Evolutionary conservation across 2,888 invertebrate species (phyloP).

Genomic region (Synergus laeviventris): DNA sequence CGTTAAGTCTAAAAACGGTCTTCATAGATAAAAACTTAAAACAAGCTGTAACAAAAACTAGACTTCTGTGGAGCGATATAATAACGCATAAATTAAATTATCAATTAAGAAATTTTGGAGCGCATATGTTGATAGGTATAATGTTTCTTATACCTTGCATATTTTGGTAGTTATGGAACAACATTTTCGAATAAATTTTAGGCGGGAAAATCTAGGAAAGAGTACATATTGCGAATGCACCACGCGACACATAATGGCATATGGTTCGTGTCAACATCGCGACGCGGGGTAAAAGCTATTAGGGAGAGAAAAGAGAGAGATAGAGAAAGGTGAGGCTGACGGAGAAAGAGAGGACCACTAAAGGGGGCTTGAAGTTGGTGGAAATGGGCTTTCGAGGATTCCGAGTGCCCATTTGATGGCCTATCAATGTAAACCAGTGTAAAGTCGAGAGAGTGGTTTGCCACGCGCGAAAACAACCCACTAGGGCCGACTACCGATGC

Average conservation of each 20-base stretch:
- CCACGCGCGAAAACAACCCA: conserved; percentile 41
- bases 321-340: conserved; percentile 38
- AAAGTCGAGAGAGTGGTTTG: conserved; percentile 59
- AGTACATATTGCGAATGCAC: conserved; percentile 35
- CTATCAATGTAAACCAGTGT: conserved; percentile 71
- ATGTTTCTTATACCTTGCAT: no score
- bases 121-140: no score
- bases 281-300: conserved; percentile 49
- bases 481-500: not conserved
- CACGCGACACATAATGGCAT: conserved; percentile 45
- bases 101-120: no score
- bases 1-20: no score
- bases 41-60: no score
- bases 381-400: conserved; percentile 63
- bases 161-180: no score
- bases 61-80: no score
- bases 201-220: no score
- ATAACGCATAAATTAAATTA: no score
- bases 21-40: no score
- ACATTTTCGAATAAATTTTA: no score
- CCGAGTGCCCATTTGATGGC: conserved; percentile 67
- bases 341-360: conserved; percentile 44
- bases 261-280: conserved; percentile 53
- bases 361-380: conserved; percentile 55
- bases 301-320: conserved; percentile 51